Evolutionary conservation across 2,113 vertebrate species (phyloP).

Genomic region (Sisor rabdophorus): DNA sequence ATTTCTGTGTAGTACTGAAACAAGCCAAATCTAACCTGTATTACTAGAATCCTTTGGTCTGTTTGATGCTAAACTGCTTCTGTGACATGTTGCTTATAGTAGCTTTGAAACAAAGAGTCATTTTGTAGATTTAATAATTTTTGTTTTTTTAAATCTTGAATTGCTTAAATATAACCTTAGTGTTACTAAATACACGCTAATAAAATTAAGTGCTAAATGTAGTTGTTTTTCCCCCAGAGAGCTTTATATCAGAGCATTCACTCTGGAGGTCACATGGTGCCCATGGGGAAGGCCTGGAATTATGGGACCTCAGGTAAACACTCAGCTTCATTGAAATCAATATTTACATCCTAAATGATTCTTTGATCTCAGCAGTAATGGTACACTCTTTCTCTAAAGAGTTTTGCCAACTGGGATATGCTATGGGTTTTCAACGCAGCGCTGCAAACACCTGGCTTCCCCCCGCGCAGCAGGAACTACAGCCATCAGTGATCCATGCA

Average conservation of each 20-base stretch:
- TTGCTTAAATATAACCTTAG: background rate
- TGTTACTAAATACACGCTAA: background rate
- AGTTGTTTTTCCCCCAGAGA: slow-evolving; percentile 63
- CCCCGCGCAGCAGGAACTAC: slow-evolving; percentile 61
- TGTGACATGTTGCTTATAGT: background rate
- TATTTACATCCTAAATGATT: background rate
- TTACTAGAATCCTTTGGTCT: background rate
- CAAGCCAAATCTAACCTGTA: background rate
- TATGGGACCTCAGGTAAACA: slow-evolving; percentile 74
- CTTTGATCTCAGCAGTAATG: background rate
- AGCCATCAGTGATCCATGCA: slow-evolving; percentile 53
- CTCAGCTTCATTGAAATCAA: background rate
- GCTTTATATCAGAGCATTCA: slow-evolving; percentile 77
- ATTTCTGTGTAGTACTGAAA: background rate
- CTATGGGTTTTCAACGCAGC: slow-evolving; percentile 68
- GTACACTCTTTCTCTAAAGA: slow-evolving; percentile 61
- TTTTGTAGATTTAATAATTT: background rate
- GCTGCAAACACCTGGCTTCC: slow-evolving; percentile 74
- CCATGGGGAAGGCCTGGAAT: slow-evolving; percentile 66
- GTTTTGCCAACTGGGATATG: slow-evolving; percentile 68
- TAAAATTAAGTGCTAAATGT: no score
- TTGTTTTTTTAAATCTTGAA: background rate
- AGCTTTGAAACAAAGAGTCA: background rate
- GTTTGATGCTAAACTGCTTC: background rate
- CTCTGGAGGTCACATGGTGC: slow-evolving; percentile 66